A percentile compares a stretch with the other conserved stretches of the same genome.
Evolutionary conservation across 2,113 vertebrate species (phyloP).

Genomic region (Otolemur garnettii): DNA sequence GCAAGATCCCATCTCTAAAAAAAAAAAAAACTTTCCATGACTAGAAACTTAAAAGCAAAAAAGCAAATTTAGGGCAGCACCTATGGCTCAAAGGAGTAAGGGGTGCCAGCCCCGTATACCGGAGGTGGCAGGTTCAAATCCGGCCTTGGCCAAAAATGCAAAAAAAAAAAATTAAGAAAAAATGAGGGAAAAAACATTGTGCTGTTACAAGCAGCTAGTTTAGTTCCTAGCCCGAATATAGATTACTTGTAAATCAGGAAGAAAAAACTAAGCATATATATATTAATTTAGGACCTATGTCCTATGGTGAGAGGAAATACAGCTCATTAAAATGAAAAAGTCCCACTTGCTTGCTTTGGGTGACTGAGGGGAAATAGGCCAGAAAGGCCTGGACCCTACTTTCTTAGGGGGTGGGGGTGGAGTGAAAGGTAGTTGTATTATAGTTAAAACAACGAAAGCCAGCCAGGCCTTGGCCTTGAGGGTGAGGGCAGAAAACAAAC

Average conservation of each 20-base stretch:
- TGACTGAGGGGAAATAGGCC: neutral
- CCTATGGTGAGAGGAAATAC: neutral
- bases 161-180: neutral
- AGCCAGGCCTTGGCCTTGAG: neutral
- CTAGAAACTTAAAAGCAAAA: neutral
- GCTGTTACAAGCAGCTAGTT: neutral
- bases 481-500: neutral
- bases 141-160: no score
- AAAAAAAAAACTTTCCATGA: neutral
- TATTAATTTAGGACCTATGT: neutral
- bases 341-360: no score
- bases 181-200: neutral
- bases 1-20: no score
- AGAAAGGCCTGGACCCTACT: neutral
- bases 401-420: neutral
- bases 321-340: neutral
- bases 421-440: fast-evolving
- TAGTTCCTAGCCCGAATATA: neutral
- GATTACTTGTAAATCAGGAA: neutral
- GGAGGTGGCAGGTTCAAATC: no score
- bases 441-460: neutral
- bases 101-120: no score
- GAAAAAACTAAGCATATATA: neutral
- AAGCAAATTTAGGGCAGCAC: no score
- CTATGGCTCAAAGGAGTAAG: no score